Conservation (phyloP, 2,797 vertebrate species). For the Lacerta viridis region DNA sequence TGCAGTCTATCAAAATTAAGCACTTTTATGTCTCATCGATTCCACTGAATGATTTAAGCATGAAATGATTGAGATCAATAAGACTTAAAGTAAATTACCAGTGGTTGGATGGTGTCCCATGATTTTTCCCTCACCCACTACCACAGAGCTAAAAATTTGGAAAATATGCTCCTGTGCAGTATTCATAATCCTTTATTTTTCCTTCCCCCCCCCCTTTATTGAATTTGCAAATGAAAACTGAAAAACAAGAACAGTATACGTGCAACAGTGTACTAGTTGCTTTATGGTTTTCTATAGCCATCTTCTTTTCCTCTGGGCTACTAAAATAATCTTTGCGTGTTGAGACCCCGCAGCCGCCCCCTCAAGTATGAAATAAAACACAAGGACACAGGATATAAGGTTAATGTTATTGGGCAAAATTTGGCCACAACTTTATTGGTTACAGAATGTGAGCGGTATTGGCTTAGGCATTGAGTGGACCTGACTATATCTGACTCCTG, state of each 20-base stretch:
- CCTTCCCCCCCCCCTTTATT: too few species aligned
- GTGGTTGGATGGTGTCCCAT: background rate
- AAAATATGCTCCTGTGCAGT: background rate
- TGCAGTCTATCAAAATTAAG: background rate
- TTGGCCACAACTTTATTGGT: too few species aligned
- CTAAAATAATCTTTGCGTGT: background rate
- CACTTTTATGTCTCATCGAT: constrained; percentile 16
- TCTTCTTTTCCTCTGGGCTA: constrained; percentile 21
- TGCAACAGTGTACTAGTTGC: background rate
- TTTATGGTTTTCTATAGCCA: background rate
- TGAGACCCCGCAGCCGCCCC: too few species aligned
- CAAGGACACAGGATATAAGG: too few species aligned
- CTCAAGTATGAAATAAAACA: too few species aligned
- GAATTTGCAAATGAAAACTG: too few species aligned
- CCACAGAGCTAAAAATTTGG: background rate
- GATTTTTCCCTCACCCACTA: background rate
- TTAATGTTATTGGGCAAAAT: too few species aligned
- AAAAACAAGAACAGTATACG: too few species aligned
- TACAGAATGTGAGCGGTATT: too few species aligned
- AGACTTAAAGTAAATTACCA: background rate
- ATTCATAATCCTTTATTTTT: too few species aligned
- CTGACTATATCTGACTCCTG: too few species aligned
- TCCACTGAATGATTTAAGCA: constrained; percentile 1
- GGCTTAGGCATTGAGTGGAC: too few species aligned
- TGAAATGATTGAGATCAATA: background rate